These are phyloP conservation scores for Sinocyclocheilus grahami DNA, from an alignment of 2,113 vertebrate species.

Conservation along the genomic window DNA sequence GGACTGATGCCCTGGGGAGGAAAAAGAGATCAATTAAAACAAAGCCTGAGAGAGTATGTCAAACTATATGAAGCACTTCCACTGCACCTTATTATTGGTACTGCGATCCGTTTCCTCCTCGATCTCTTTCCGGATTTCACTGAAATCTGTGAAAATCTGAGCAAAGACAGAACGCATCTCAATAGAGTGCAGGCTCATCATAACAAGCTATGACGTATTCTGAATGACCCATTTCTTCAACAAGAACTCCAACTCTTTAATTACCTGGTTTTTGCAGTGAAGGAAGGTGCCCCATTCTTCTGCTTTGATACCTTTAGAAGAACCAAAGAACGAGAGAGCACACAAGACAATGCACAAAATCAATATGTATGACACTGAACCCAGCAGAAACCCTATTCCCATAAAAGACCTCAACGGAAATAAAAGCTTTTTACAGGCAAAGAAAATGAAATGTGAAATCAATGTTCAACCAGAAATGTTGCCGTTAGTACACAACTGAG, in stretches of 20 bases:
- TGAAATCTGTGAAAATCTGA: constrained; percentile 78
- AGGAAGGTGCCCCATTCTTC: constrained; percentile 84
- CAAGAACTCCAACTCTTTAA: background rate
- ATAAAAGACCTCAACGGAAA: background rate
- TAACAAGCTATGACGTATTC: background rate
- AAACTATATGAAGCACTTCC: background rate
- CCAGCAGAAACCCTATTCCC: background rate
- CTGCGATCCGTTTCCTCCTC: constrained; percentile 77
- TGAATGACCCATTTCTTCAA: background rate
- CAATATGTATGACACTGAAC: background rate
- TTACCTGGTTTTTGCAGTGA: constrained; percentile 82
- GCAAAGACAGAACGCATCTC: background rate
- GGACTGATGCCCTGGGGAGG: constrained; percentile 75
- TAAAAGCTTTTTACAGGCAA: constrained; percentile 9
- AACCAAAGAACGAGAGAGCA: constrained; percentile 3
- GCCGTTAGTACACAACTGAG: background rate
- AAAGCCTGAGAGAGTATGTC: background rate
- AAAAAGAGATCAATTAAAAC: constrained; percentile 23
- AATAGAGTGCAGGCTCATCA: background rate
- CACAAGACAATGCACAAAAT: constrained; percentile 3
- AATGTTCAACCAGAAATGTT: constrained; percentile 1
- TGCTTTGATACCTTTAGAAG: constrained; percentile 73
- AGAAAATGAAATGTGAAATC: constrained; percentile 16
- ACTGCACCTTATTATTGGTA: constrained; percentile 76
- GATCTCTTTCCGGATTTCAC: constrained; percentile 77